phyloP scores from a whole-genome alignment of 1,140 invertebrate species.

The Drosophila nigrodunni region DNA sequence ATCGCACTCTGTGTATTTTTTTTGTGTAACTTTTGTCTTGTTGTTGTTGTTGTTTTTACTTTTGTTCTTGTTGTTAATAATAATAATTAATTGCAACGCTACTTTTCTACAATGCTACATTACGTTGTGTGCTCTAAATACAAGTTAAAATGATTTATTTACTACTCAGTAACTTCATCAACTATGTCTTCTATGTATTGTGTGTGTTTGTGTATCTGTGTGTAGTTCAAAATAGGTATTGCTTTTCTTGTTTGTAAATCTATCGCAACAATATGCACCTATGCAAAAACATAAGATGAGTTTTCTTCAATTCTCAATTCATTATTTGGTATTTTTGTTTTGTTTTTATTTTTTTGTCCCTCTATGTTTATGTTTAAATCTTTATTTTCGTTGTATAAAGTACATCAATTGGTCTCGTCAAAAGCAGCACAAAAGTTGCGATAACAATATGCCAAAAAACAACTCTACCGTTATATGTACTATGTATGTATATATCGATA shows the following conservation, averaged over 20 bases:
- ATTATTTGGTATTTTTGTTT: constrained; percentile 32
- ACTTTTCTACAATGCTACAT: constrained; percentile 78
- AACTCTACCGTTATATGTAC: constrained; percentile 63
- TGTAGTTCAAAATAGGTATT: constrained; percentile 66
- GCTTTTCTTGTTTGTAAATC: constrained; percentile 47
- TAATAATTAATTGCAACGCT: constrained; percentile 66
- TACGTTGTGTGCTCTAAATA: constrained; percentile 71
- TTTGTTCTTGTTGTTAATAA: constrained; percentile 35
- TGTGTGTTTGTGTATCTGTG: constrained; percentile 39
- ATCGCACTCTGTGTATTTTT: constrained; percentile 37
- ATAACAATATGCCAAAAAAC: constrained; percentile 80
- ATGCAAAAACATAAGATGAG: constrained; percentile 79
- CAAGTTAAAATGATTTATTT: constrained; percentile 75
- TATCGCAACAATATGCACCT: constrained; percentile 76
- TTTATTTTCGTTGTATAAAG: constrained; percentile 75
- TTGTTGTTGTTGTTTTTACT: constrained; percentile 24
- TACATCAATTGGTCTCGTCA: constrained; percentile 82
- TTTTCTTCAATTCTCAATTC: constrained; percentile 35
- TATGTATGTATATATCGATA: constrained; percentile 67
- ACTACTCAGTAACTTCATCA: constrained; percentile 72
- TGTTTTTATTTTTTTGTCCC: neutral
- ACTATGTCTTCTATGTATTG: constrained; percentile 55
- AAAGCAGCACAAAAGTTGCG: constrained; percentile 80
- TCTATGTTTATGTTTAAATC: constrained; percentile 25
- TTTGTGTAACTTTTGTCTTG: constrained; percentile 19